phyloP scores from a whole-genome alignment of 1,140 invertebrate species.

The Sitophilus oryzae region DNA sequence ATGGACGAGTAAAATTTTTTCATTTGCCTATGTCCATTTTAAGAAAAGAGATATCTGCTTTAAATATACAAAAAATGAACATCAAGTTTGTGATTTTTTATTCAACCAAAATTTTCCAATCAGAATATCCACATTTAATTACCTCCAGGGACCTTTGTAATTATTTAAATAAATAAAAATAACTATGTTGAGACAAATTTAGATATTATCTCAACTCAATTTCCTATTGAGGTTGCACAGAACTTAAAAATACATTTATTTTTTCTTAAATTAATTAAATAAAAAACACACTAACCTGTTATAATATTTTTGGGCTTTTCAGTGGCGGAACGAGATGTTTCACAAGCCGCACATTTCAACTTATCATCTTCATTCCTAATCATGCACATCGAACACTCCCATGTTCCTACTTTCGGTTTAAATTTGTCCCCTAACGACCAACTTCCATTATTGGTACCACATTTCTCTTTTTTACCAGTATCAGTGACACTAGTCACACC shows the following conservation, averaged over 20 bases:
- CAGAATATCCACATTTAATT: too few species aligned
- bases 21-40: too few species aligned
- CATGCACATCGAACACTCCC: constrained; percentile 54
- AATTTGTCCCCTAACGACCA: constrained; percentile 37
- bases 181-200: too few species aligned
- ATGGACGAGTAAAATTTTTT: too few species aligned
- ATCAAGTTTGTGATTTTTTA: too few species aligned
- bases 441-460: background rate
- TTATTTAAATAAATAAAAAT: too few species aligned
- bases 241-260: background rate
- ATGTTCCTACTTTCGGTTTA: constrained; percentile 38
- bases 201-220: too few species aligned
- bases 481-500: background rate
- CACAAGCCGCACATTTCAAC: constrained; percentile 50
- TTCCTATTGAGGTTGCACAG: background rate
- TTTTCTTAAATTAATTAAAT: too few species aligned
- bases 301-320: constrained; percentile 10
- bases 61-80: too few species aligned
- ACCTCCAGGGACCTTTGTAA: too few species aligned
- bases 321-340: constrained; percentile 38
- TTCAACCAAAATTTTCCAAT: too few species aligned
- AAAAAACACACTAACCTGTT: constrained; percentile 17
- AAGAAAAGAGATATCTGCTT: too few species aligned
- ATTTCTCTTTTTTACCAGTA: background rate
- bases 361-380: constrained; percentile 50